A percentile compares a stretch with the other conserved stretches of the same genome.
Evolutionary conservation across 2,113 vertebrate species (phyloP).

Genomic region (Podiceps cristatus): DNA sequence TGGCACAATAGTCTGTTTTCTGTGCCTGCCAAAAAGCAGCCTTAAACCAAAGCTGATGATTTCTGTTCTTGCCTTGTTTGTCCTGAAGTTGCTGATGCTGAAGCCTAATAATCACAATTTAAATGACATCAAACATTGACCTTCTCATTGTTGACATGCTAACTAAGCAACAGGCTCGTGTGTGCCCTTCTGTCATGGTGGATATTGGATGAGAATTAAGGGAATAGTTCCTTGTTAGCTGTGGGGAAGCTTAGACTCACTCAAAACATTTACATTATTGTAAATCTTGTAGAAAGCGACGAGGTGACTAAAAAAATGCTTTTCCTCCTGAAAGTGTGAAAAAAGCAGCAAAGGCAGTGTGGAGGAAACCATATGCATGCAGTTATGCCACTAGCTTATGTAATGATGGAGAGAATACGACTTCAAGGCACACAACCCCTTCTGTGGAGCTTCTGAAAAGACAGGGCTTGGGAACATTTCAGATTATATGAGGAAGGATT

Average conservation of each 20-base stretch:
- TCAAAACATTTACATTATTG: neutral
- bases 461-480: neutral
- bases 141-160: constrained; percentile 29
- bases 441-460: neutral
- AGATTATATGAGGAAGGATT: neutral
- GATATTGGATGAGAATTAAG: neutral
- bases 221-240: neutral
- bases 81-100: constrained; percentile 43
- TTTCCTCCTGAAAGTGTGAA: neutral
- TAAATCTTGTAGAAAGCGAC: neutral
- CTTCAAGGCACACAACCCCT: neutral
- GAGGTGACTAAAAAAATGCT: neutral
- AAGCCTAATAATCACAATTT: constrained; percentile 39
- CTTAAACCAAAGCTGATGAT: constrained; percentile 30
- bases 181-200: neutral
- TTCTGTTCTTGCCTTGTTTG: constrained; percentile 50
- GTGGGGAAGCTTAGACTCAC: neutral
- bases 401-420: neutral
- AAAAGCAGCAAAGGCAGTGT: neutral
- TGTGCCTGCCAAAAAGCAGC: constrained; percentile 51
- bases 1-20: constrained; percentile 18
- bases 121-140: constrained; percentile 42
- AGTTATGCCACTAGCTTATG: neutral
- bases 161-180: neutral
- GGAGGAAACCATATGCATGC: neutral